phyloP scores from a whole-genome alignment of 2,888 invertebrate species.

The Tipula confusa region DNA sequence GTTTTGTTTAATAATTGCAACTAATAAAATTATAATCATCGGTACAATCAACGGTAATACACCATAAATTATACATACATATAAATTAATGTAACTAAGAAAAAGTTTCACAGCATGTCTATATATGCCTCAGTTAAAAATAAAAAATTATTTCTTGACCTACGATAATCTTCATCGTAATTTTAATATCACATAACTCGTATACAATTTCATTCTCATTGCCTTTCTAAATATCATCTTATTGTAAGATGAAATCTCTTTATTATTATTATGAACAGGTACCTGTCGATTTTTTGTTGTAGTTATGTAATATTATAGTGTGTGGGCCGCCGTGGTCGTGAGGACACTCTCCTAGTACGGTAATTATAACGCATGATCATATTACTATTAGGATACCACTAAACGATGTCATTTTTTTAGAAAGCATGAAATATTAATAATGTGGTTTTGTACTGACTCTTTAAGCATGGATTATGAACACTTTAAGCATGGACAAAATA shows the following conservation, averaged over 20 bases:
- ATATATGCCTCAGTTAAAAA: background rate
- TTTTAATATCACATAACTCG: background rate
- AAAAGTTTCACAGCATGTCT: background rate
- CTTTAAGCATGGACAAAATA: too few relatives aligned
- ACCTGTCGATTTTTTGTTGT: too few relatives aligned
- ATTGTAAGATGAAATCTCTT: background rate
- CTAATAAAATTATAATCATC: constrained; percentile 12
- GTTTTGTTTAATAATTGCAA: background rate
- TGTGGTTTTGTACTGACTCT: too few relatives aligned
- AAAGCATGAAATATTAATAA: too few relatives aligned
- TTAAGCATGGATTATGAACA: too few relatives aligned
- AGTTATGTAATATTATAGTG: too few relatives aligned
- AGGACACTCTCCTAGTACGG: too few relatives aligned
- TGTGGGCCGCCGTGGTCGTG: too few relatives aligned
- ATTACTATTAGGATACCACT: too few relatives aligned
- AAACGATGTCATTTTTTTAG: too few relatives aligned
- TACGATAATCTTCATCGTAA: background rate
- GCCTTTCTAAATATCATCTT: constrained; percentile 3
- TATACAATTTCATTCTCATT: background rate
- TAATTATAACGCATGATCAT: too few relatives aligned
- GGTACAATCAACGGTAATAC: background rate
- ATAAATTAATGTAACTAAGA: background rate
- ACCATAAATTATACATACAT: background rate
- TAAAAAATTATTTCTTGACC: background rate
- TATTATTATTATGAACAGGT: too few relatives aligned